phyloP scores from a whole-genome alignment of 2,888 invertebrate species.

The Aphidius colemani region DNA sequence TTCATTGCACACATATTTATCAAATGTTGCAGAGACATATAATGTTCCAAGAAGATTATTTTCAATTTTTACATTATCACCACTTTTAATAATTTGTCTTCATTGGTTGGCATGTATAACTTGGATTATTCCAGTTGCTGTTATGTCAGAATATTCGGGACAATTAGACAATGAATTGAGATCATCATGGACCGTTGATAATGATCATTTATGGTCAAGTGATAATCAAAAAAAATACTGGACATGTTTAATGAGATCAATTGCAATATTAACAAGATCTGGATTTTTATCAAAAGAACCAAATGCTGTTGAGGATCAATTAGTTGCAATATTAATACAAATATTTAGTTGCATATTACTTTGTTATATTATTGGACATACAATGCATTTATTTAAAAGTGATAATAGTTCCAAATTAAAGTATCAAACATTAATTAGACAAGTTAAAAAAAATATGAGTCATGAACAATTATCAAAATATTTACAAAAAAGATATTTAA shows the following conservation, averaged over 20 bases:
- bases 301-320: constrained; percentile 44
- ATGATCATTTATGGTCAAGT: constrained; percentile 40
- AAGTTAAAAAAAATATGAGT: constrained; percentile 52
- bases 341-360: constrained; percentile 41
- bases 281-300: constrained; percentile 44
- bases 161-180: constrained; percentile 35
- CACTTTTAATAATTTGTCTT: constrained; percentile 42
- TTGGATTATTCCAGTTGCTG: constrained; percentile 49
- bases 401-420: constrained; percentile 47
- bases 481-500: constrained; percentile 46
- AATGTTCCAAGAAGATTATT: constrained; percentile 37
- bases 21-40: constrained; percentile 38
- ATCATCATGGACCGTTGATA: constrained; percentile 46
- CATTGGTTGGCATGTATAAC: constrained; percentile 54
- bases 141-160: constrained; percentile 32
- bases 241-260: constrained; percentile 41
- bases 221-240: constrained; percentile 38
- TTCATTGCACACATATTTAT: constrained; percentile 42
- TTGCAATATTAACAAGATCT: constrained; percentile 47
- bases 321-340: constrained; percentile 40
- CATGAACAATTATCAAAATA: constrained; percentile 49
- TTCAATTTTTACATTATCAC: constrained; percentile 42
- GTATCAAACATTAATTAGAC: constrained; percentile 48
- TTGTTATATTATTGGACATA: constrained; percentile 44
- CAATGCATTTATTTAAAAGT: constrained; percentile 49